Base-by-base conservation (phyloP, 2,113 vertebrate genomes). In the Entelurus aequoreus region DNA sequence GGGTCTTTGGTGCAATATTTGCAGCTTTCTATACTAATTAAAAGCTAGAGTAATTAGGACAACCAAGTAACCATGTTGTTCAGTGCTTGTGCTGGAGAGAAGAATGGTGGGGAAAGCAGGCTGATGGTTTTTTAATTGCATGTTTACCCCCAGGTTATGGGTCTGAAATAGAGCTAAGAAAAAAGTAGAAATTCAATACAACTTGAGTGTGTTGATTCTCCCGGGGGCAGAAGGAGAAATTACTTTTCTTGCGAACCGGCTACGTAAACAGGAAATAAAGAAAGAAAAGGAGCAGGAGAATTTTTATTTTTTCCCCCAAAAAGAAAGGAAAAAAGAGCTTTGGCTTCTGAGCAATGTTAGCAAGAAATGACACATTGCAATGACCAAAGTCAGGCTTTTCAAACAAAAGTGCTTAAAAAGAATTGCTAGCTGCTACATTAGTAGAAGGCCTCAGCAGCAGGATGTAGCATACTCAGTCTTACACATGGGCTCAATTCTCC, bases 111-210 rank as follows among this genome's bases (percentile, higher is more conserved):
- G 80, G 75, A 81, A 76, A 77, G 79, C 78, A 78, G 69, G 76
- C 76, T 77, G 76, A 74, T 85, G 82, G 82, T 88, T 84, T 87
- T 89, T 84, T 89, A 89, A 91, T 88, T 90, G 84, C 84, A 77
- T 87, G 84, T 88, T 88, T 89, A 85, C 86, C 84, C 85, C 77
- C 75, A 82, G 90, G 88, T 86, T 89, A 87, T 81, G 65, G 80
- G 86, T 77, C 81, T 82, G 83, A 86, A 83, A 88, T 88, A 81
- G 77, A 90, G 84, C 81, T 68, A 77, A 65, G 80, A 71, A 84
- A 82, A 74, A 86, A 59, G 72, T 62, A 78, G 54, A 87, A 86
- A 86, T 87, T 84, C 82, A 84, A 81, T 84, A 85, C 73, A 81
- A 84, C 77, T 82, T 79, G 74, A 65, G 63, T 62, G 76, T 82